Evolutionary conservation across 2,888 invertebrate species (phyloP).

Genomic region (Chromoteleia sp.): DNA sequence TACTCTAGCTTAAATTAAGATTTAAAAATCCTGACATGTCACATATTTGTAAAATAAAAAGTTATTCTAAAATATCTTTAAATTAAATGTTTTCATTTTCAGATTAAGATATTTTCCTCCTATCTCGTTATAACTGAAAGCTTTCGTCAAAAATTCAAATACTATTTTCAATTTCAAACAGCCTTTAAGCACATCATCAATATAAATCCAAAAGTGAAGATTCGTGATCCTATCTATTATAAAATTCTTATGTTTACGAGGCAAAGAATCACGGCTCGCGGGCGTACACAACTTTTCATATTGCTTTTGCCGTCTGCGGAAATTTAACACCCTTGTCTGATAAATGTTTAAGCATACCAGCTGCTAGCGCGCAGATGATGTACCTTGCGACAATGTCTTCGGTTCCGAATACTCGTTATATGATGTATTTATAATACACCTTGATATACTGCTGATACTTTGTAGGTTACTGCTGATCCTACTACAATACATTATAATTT

Average conservation of each 20-base stretch:
- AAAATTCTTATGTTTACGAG: slow-evolving; percentile 36
- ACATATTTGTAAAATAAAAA: too few species aligned
- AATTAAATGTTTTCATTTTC: too few species aligned
- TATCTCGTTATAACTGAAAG: too few species aligned
- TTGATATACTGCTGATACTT: too few species aligned
- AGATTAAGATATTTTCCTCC: too few species aligned
- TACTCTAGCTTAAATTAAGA: too few species aligned
- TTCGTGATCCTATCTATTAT: slow-evolving; percentile 6
- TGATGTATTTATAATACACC: slow-evolving; percentile 1
- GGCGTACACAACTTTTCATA: slow-evolving; percentile 4
- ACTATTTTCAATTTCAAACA: not conserved
- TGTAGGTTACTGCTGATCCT: too few species aligned
- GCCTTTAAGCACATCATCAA: not conserved
- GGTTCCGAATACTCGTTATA: slow-evolving; percentile 3
- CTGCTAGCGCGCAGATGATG: slow-evolving; percentile 1
- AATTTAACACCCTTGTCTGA: slow-evolving; percentile 21
- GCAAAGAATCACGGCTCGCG: slow-evolving; percentile 17
- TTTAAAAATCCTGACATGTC: too few species aligned
- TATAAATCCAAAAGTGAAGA: slow-evolving; percentile 8
- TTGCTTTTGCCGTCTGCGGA: slow-evolving; percentile 9
- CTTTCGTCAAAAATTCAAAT: not conserved
- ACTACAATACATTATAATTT: too few species aligned
- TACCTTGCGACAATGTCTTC: slow-evolving; percentile 5
- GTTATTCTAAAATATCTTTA: too few species aligned
- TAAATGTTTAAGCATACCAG: slow-evolving; percentile 14